Conservation (phyloP, 2,888 invertebrate genomes). For the Stenodema calcarata region DNA sequence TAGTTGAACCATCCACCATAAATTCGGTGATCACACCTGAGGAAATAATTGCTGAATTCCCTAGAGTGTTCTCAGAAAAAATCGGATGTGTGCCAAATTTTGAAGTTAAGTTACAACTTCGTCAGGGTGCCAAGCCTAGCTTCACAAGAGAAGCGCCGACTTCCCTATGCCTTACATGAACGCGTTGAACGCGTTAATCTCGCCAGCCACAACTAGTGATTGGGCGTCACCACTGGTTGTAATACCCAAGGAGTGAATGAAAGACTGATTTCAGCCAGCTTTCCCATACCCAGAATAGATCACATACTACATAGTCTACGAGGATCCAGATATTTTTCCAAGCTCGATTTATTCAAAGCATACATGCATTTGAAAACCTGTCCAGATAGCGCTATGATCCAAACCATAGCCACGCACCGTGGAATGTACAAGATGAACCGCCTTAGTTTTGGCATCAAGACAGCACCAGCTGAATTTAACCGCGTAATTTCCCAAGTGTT, state of each 20-base stretch:
- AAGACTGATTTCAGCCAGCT: not conserved
- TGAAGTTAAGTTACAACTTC: constrained; percentile 36
- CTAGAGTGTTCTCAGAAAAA: not conserved
- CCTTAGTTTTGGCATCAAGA: constrained; percentile 50
- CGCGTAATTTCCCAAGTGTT: constrained; percentile 38
- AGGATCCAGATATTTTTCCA: constrained; percentile 45
- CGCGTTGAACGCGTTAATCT: constrained; percentile 42
- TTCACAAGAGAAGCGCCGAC: constrained; percentile 32
- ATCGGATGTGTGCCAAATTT: constrained; percentile 50
- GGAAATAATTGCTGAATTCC: not conserved
- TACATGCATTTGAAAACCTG: not conserved
- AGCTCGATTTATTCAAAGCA: constrained; percentile 54
- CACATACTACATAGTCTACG: not conserved
- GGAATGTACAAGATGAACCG: constrained; percentile 34
- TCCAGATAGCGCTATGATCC: constrained; percentile 23
- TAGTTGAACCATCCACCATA: not conserved
- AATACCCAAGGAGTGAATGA: constrained; percentile 17
- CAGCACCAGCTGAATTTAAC: constrained; percentile 52
- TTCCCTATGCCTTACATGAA: constrained; percentile 45
- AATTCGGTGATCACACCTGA: not conserved
- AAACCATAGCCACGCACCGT: constrained; percentile 31
- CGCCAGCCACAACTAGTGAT: constrained; percentile 45
- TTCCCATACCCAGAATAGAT: not conserved
- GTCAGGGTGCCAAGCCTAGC: constrained; percentile 39
- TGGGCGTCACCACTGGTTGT: constrained; percentile 33